These are phyloP conservation scores for Coboldia fuscipes DNA, from an alignment of 1,140 invertebrate species.

Conservation along the genomic window DNA sequence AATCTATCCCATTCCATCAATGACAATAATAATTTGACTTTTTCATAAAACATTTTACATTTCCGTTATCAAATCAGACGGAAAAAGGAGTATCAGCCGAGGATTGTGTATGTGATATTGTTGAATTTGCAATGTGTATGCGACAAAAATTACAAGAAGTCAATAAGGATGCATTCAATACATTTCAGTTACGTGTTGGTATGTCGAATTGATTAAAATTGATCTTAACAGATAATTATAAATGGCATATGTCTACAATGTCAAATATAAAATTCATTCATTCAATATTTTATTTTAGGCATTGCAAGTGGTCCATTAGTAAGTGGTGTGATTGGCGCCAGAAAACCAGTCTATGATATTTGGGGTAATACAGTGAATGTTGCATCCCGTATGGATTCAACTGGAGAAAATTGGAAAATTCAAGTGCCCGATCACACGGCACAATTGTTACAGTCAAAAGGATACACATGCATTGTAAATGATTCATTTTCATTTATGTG, in stretches of 20 bases:
- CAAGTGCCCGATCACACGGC: conserved; percentile 73
- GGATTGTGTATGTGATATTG: conserved; percentile 63
- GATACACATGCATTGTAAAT: conserved; percentile 18
- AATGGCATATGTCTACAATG: neutral
- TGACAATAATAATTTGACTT: neutral
- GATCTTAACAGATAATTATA: neutral
- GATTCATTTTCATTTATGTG: no score
- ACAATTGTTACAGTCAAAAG: conserved; percentile 22
- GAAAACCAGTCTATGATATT: conserved; percentile 96
- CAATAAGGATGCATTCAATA: conserved; percentile 94
- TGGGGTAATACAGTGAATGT: conserved; percentile 95
- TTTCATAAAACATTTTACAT: neutral
- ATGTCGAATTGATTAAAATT: conserved; percentile 7
- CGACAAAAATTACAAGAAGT: conserved; percentile 72
- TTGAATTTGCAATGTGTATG: conserved; percentile 90
- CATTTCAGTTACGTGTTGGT: conserved; percentile 85
- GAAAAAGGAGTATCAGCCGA: conserved; percentile 25
- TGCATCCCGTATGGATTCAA: conserved; percentile 83
- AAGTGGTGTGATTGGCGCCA: conserved; percentile 90
- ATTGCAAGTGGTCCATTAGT: conserved; percentile 87
- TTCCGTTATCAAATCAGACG: neutral
- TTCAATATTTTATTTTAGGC: conserved; percentile 27
- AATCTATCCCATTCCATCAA: neutral
- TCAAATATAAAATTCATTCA: conserved; percentile 1
- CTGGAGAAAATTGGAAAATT: conserved; percentile 66